phyloP scores from a whole-genome alignment of 2,888 invertebrate genomes.

The Netelia fuscicornis region DNA sequence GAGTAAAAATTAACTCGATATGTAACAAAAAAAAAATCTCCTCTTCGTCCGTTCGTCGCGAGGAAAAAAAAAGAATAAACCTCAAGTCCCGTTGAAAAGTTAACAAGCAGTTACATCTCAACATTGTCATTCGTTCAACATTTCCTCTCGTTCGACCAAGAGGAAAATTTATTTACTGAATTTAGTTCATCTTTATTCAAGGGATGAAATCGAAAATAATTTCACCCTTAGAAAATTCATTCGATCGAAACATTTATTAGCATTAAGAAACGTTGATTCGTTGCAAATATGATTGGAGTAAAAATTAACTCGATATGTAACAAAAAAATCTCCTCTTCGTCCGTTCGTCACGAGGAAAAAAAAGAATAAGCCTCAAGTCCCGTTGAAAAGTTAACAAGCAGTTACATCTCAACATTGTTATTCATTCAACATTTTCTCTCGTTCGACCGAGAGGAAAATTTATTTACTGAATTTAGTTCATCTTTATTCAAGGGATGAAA shows the following conservation, averaged over 20 bases:
- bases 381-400: slow-evolving; percentile 54
- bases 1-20: too few species aligned
- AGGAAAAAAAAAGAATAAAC: too few species aligned
- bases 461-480: not conserved
- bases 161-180: not conserved
- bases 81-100: slow-evolving; percentile 40
- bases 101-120: slow-evolving; percentile 40
- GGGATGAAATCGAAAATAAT: not conserved
- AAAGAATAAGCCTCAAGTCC: not conserved
- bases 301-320: too few species aligned
- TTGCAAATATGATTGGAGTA: too few species aligned
- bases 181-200: not conserved
- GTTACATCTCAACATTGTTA: slow-evolving; percentile 60
- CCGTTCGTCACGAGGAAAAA: too few species aligned
- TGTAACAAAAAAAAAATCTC: too few species aligned
- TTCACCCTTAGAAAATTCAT: too few species aligned
- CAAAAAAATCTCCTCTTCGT: too few species aligned
- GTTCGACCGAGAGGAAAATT: not conserved
- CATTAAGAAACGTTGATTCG: too few species aligned
- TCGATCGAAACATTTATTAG: too few species aligned
- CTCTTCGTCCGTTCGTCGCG: too few species aligned
- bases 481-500: not conserved
- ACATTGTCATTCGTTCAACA: slow-evolving; percentile 64
- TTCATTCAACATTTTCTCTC: slow-evolving; percentile 24
- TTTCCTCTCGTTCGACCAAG: not conserved